Evolutionary conservation across 2,888 invertebrate species (phyloP).

Genomic region (Danaus chrysippus): DNA sequence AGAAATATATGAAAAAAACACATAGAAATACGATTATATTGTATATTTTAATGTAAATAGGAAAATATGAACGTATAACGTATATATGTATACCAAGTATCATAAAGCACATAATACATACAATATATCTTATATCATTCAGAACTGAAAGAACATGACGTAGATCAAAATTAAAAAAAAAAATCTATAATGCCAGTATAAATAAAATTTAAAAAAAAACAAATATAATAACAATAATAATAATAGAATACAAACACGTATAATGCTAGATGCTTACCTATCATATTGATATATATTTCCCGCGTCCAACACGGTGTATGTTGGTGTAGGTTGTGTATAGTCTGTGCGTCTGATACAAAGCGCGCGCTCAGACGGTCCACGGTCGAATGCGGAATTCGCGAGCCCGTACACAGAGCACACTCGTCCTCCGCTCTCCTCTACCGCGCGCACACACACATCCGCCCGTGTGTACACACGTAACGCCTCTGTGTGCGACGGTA

Average conservation of each 20-base stretch:
- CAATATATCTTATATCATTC: no score
- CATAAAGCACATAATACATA: background rate
- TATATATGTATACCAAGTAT: background rate
- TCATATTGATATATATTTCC: constrained; percentile 59
- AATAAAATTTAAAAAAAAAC: no score
- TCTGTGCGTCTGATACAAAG: constrained; percentile 42
- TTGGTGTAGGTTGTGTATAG: constrained; percentile 75
- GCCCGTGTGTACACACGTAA: constrained; percentile 8
- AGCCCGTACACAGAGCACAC: constrained; percentile 30
- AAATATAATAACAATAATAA: background rate
- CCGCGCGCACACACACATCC: constrained; percentile 21
- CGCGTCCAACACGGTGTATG: constrained; percentile 66
- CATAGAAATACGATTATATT: background rate
- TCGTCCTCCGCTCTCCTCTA: constrained; percentile 41
- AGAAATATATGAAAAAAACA: background rate
- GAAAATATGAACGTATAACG: background rate
- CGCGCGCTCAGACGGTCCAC: constrained; percentile 61
- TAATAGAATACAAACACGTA: background rate
- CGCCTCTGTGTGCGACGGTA: constrained; percentile 25
- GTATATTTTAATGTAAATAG: no score
- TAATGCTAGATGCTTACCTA: constrained; percentile 56
- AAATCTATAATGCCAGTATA: no score
- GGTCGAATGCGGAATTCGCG: constrained; percentile 63
- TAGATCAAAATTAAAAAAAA: no score
- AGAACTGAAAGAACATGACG: no score